Percentiles rank a stretch among this genome's conserved stretches.
phyloP scores from a whole-genome alignment of 2,888 invertebrate species.

The Scaptomyza tumidula region DNA sequence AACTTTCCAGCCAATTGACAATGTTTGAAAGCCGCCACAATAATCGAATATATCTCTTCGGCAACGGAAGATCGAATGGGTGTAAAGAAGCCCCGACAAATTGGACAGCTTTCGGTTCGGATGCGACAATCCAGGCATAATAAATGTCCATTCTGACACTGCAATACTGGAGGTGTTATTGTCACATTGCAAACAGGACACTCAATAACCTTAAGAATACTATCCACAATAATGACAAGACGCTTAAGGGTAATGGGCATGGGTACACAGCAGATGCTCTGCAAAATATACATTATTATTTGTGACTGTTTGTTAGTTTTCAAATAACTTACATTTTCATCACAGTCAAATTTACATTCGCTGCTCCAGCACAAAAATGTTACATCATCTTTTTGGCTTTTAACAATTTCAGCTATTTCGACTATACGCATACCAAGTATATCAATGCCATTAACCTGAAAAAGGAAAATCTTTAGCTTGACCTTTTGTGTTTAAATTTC shows the following conservation, averaged over 20 bases:
- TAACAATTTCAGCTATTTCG: slow-evolving; percentile 86
- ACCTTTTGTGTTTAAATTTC: too few species aligned
- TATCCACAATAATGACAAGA: slow-evolving; percentile 85
- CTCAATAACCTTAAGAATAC: slow-evolving; percentile 86
- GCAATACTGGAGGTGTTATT: slow-evolving; percentile 87
- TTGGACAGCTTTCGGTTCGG: slow-evolving; percentile 87
- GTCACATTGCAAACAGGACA: slow-evolving; percentile 89
- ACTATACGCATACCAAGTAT: slow-evolving; percentile 85
- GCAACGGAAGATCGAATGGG: slow-evolving; percentile 86
- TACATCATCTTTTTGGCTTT: slow-evolving; percentile 83
- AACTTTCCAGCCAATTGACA: slow-evolving; percentile 84
- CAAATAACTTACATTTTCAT: slow-evolving; percentile 63
- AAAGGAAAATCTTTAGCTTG: not conserved
- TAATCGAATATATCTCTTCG: slow-evolving; percentile 86
- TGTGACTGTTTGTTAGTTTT: not conserved
- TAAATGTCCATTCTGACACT: slow-evolving; percentile 88
- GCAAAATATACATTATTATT: not conserved
- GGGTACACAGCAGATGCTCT: slow-evolving; percentile 86
- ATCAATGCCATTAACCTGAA: slow-evolving; percentile 86
- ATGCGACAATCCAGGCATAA: slow-evolving; percentile 87
- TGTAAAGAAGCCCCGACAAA: slow-evolving; percentile 86
- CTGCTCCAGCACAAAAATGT: slow-evolving; percentile 86
- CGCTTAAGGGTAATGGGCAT: slow-evolving; percentile 86
- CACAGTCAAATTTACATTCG: slow-evolving; percentile 85
- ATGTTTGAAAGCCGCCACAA: slow-evolving; percentile 85